Conservation (phyloP, 2,113 vertebrate species). For the Mellivora capensis region DNA sequence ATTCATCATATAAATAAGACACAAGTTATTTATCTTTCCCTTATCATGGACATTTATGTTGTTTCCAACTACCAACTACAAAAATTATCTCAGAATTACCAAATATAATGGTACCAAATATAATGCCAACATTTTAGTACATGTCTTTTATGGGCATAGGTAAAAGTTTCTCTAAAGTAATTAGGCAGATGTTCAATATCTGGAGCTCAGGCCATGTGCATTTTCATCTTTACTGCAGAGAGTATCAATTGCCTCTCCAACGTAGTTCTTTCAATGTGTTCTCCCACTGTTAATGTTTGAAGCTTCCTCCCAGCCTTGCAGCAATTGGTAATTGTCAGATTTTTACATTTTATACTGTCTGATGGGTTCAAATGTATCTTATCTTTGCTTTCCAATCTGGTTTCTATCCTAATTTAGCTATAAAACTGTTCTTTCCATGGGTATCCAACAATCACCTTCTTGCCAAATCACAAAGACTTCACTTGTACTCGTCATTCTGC, state of each 20-base stretch:
- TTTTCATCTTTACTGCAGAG: background rate
- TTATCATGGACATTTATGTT: background rate
- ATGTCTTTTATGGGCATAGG: background rate
- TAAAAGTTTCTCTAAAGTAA: background rate
- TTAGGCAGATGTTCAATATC: background rate
- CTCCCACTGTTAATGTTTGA: background rate
- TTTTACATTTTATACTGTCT: background rate
- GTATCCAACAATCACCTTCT: constrained; percentile 29
- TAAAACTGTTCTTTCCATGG: background rate
- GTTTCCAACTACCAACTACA: no score
- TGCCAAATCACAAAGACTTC: constrained; percentile 47
- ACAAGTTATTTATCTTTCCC: background rate
- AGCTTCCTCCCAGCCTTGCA: background rate
- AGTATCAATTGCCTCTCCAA: background rate
- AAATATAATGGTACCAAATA: constrained; percentile 1
- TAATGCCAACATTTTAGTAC: background rate
- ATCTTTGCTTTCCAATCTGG: constrained; percentile 42
- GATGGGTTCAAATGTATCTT: constrained; percentile 8
- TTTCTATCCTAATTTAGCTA: constrained; percentile 55
- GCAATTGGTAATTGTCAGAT: background rate
- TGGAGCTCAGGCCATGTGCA: background rate
- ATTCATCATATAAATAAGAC: background rate
- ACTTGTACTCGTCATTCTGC: background rate
- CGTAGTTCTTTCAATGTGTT: background rate
- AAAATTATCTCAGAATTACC: no score